A percentile compares a stretch with the other conserved stretches of the same genome.
Conservation (phyloP, 2,888 invertebrate genomes). For the Cephus rjabovi region DNA sequence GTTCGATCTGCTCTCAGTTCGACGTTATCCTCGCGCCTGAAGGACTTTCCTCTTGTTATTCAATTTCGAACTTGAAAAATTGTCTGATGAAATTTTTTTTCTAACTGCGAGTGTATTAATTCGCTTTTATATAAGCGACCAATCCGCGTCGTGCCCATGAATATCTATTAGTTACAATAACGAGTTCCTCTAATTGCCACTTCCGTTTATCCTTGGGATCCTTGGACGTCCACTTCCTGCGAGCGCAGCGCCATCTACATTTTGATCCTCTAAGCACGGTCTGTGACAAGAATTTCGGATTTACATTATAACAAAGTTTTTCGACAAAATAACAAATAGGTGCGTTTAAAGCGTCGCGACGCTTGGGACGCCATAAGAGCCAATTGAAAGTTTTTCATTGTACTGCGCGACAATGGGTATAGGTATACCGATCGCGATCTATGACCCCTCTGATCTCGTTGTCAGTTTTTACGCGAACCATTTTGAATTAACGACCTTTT, state of each 20-base stretch:
- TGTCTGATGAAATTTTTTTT: neutral
- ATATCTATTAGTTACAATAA: neutral
- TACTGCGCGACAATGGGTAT: neutral
- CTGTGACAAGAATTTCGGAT: neutral
- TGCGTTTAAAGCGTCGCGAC: neutral
- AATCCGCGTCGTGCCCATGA: neutral
- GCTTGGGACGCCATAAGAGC: neutral
- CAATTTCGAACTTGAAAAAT: slow-evolving; percentile 43
- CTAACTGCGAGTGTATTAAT: neutral
- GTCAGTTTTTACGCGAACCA: neutral
- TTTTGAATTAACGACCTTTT: neutral
- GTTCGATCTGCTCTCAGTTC: slow-evolving; percentile 21
- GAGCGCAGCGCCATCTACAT: neutral
- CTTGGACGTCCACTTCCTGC: neutral
- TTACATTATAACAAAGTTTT: neutral
- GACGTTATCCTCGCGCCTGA: neutral
- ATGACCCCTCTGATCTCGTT: neutral
- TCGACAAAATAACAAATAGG: neutral
- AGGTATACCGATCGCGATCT: neutral
- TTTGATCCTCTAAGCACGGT: neutral
- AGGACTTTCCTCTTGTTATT: slow-evolving; percentile 20
- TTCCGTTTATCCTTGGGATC: neutral
- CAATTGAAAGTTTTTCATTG: neutral
- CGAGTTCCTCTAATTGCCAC: neutral
- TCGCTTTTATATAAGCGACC: neutral